These are phyloP conservation scores for Rhinichthys klamathensis DNA, from an alignment of 2,113 vertebrate species.

Conservation along the genomic window DNA sequence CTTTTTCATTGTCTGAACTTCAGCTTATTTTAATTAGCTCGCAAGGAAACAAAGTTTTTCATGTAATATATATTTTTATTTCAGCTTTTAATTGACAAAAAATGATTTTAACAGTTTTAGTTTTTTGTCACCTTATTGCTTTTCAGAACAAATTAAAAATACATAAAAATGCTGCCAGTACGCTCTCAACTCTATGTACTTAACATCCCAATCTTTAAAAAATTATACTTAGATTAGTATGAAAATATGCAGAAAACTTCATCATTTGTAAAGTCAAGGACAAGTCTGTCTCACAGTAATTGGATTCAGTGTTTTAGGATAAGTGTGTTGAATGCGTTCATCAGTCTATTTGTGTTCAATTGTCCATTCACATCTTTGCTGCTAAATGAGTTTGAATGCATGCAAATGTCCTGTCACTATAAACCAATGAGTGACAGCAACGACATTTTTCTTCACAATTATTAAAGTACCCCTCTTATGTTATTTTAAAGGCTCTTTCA, in stretches of 20 bases:
- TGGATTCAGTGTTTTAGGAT: neutral
- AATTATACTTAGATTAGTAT: neutral
- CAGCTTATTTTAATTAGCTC: too few species aligned
- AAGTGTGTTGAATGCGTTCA: neutral
- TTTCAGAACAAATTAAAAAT: neutral
- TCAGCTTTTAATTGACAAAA: too few species aligned
- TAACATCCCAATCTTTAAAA: neutral
- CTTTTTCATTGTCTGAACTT: too few species aligned
- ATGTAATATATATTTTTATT: too few species aligned
- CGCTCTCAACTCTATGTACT: neutral
- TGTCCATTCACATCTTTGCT: neutral
- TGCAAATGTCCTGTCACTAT: neutral
- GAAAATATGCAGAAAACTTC: neutral
- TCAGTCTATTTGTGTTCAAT: neutral
- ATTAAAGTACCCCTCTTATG: too few species aligned
- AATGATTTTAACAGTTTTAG: too few species aligned
- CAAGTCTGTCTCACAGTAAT: neutral
- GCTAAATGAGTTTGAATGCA: neutral
- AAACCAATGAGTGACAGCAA: too few species aligned
- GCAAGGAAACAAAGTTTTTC: too few species aligned
- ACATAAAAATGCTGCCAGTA: neutral
- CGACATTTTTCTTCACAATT: too few species aligned
- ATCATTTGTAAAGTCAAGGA: neutral
- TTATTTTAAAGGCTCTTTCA: too few species aligned
- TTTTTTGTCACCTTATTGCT: neutral